Evolutionary conservation across 2,113 vertebrate species (phyloP), one percentile per base, ranked within the genome.

Genomic region (Hyperopisus bebe): DNA sequence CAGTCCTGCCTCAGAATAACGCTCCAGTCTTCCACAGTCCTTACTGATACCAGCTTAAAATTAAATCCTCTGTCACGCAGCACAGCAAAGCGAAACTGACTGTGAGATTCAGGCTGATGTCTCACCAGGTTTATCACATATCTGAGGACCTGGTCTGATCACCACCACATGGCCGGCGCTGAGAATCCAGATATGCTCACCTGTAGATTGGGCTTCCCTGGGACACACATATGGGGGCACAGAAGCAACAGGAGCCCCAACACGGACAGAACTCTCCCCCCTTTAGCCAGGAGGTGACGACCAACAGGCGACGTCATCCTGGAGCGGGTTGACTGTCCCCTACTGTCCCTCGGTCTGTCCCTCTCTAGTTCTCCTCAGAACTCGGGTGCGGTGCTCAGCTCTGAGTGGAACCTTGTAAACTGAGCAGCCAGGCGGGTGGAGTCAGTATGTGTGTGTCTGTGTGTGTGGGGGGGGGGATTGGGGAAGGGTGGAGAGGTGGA

Each of bases 141-240:
- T 21, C 82, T 5, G 82, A 47, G 82, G 19, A 47, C 24, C 8
- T 24, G 24, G 21, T 3, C 21, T 44, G 0, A 47, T 15, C 87
- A 24, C 11, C 21, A 7, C 55, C 66, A 53, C 8, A 42, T 2
- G 1, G 11, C 1, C 1, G 24, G 24, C 11, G 15, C 21, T 31
- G 8, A 10, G 8, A 31, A 70, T 31, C 5, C 24, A 74, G 53
- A n/a, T 24, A 92, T 90, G 93, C 96, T 97, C 97, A 98, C 98
- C 98, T 98, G 96, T 93, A 94, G 94, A 94, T 95, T 95, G 93
- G 95, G 95, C 96, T 96, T 96, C 92, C 96, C 97, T 95, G 96
- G 92, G 90, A 93, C 91, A 93, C 95, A 94, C 94, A 95, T 94
- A 85, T 97, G 97, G 93, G 97, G 96, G 95, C 95, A 97, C 94